These are phyloP conservation scores for Connochaetes taurinus DNA, from an alignment of 2,113 vertebrate species.

Conservation along the genomic window DNA sequence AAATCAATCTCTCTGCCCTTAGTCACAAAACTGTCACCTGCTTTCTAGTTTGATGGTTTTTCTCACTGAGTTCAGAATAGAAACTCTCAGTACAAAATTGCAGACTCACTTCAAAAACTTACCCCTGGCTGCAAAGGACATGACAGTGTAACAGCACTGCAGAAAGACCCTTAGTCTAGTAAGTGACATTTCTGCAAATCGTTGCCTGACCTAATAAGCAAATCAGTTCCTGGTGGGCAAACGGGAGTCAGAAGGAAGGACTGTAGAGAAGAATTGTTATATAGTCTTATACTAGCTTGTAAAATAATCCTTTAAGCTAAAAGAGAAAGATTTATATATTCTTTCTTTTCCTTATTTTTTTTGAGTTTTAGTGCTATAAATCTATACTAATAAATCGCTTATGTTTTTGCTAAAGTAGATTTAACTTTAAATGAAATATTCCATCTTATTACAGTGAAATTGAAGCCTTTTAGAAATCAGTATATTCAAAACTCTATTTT, in stretches of 20 bases:
- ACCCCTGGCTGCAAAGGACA: background rate
- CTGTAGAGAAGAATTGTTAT: background rate
- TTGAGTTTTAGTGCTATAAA: background rate
- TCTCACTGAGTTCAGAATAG: background rate
- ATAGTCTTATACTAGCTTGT: background rate
- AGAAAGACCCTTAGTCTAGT: background rate
- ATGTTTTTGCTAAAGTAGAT: background rate
- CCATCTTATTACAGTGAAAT: background rate
- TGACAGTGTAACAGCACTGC: background rate
- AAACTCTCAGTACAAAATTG: background rate
- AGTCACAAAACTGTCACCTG: background rate
- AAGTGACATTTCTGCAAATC: slow-evolving; percentile 14
- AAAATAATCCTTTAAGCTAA: background rate
- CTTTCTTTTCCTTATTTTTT: background rate
- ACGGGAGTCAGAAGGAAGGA: background rate
- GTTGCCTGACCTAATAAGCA: background rate
- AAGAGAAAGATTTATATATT: background rate
- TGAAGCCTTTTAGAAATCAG: background rate
- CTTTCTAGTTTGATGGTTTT: background rate
- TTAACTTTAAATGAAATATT: background rate
- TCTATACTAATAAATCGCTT: background rate
- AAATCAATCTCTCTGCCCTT: background rate
- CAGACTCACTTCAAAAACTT: background rate
- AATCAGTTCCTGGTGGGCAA: background rate
- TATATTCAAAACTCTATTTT: background rate